Evolutionary conservation across 2,113 vertebrate genomes (phyloP), one percentile per base, ranked within the genome.

Genomic region (Anolis sagrei): DNA sequence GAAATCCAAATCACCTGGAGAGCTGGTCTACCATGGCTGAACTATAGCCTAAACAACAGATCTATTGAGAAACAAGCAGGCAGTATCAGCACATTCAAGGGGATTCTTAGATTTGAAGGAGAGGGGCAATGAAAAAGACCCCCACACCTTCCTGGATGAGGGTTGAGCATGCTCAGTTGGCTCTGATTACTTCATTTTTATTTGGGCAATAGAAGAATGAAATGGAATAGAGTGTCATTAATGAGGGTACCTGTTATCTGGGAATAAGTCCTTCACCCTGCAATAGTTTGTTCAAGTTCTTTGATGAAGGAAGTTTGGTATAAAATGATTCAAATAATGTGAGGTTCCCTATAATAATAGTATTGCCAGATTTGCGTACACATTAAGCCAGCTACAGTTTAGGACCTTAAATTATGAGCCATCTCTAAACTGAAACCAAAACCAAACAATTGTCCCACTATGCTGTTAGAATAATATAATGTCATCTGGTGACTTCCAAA

Each of bases 241-340:
- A 25, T 39, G 27, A 74, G 19, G 4, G 7, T 23, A 36, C 34
- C 70, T 73, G 70, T 19, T 36, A 21, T 11, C 39, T 75, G 74
- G 48, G 6, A 13, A n/a, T 44, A 16, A 76, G 4, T 44, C 16
- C 11, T 76, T 27, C 74, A 49, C 6, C 21, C 7, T 76, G 74
- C 25, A 76, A 76, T 13, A 29, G 16, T 76, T 51, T 76, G 44
- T 51, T 76, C 74, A 76, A 6, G 13, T 14, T 44, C 27, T 4
- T 27, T 54, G 44, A 48, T 39, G 32, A 7, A 48, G 62, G 29
- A 14, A 48, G 10, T 36, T 79, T 48, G 23, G 13, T 48, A 11
- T 62, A 68, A 62, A 61, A 25, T 16, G 34, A 82, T 82, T 61
- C 73, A 73, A 74, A 74, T 74, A 21, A 83, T 34, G 68, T 70